Conservation (phyloP, 1,140 invertebrate genomes). For the Xylocopa sonorina region DNA sequence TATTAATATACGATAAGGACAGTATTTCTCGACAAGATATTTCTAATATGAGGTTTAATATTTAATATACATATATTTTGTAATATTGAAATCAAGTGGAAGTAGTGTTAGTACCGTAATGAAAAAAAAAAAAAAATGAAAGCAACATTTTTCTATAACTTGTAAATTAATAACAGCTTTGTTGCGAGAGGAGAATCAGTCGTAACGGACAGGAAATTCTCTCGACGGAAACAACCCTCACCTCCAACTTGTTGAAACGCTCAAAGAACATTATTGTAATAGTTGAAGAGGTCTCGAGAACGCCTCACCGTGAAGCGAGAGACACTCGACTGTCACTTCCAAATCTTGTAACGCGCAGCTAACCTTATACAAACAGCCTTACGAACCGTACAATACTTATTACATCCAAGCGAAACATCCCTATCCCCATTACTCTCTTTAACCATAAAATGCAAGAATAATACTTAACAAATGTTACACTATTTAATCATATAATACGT, state of each 20-base stretch:
- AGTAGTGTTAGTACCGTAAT: too few species aligned
- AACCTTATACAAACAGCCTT: neutral
- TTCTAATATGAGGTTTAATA: too few species aligned
- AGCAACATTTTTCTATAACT: neutral
- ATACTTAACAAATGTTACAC: too few species aligned
- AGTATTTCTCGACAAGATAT: too few species aligned
- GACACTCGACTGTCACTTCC: constrained; percentile 3
- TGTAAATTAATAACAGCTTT: neutral
- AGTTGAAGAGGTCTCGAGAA: constrained; percentile 6
- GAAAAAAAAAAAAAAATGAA: too few species aligned
- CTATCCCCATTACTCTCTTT: too few species aligned
- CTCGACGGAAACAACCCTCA: neutral
- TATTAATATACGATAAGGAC: too few species aligned
- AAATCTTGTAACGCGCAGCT: neutral
- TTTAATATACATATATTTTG: too few species aligned
- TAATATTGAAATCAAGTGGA: too few species aligned
- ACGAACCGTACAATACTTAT: neutral
- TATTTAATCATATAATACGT: too few species aligned
- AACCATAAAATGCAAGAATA: too few species aligned
- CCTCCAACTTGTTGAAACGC: neutral
- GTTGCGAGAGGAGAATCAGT: too few species aligned
- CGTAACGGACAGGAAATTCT: neutral
- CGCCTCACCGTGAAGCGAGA: neutral
- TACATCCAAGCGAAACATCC: neutral
- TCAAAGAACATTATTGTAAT: constrained; percentile 13